These are phyloP conservation scores for Garrulus glandarius DNA, from an alignment of 2,797 vertebrate genomes.

Conservation along the genomic window DNA sequence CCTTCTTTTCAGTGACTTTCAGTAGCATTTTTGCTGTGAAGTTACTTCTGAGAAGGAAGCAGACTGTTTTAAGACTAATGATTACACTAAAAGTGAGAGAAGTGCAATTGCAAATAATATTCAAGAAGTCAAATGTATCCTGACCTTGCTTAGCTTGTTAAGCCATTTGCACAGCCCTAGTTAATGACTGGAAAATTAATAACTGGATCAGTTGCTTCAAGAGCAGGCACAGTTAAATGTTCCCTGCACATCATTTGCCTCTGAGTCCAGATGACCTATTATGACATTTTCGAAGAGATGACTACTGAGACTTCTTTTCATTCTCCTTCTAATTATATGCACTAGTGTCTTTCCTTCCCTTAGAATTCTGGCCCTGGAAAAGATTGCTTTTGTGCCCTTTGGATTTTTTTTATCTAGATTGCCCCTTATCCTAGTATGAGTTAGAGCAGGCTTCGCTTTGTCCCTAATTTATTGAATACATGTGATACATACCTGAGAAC, in stretches of 20 bases:
- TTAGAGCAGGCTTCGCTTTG: neutral
- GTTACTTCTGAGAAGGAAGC: neutral
- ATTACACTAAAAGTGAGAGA: neutral
- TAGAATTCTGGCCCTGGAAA: neutral
- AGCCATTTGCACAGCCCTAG: neutral
- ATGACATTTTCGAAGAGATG: neutral
- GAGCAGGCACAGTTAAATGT: neutral
- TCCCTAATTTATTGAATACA: neutral
- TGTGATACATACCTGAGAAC: neutral
- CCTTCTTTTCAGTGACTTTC: neutral
- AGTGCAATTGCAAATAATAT: neutral
- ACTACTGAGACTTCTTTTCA: neutral
- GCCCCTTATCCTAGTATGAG: neutral
- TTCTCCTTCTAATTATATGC: neutral
- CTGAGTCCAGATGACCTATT: neutral
- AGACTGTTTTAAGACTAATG: neutral
- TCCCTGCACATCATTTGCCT: neutral
- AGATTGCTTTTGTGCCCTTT: neutral
- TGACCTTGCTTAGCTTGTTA: neutral
- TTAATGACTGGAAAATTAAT: constrained; percentile 2
- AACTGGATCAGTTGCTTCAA: neutral
- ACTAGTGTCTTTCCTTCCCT: neutral
- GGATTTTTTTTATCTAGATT: neutral
- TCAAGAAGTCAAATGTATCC: neutral
- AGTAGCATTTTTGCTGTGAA: neutral